These are phyloP conservation scores for Boloria selene DNA, from an alignment of 2,888 invertebrate species.

Conservation along the genomic window DNA sequence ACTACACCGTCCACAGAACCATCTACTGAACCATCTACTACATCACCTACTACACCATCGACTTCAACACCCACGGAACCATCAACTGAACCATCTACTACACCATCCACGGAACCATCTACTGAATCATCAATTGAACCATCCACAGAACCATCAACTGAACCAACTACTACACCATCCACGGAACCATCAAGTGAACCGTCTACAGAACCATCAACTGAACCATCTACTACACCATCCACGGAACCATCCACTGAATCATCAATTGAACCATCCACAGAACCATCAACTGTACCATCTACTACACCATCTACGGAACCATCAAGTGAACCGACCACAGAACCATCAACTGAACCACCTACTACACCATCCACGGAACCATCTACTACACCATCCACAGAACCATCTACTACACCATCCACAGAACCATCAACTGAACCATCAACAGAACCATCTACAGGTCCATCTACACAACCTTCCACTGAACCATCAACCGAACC, in stretches of 20 bases:
- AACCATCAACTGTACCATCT: conserved; percentile 5
- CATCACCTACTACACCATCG: neutral
- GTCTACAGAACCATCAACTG: conserved; percentile 10
- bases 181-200: neutral
- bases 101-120: conserved; percentile 1
- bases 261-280: neutral
- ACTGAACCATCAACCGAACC: neutral
- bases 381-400: neutral
- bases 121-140: conserved; percentile 28
- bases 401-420: neutral
- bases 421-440: neutral
- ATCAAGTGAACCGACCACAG: neutral
- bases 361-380: neutral
- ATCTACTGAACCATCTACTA: neutral
- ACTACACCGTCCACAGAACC: conserved; percentile 6
- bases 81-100: neutral
- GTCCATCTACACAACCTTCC: conserved; percentile 1
- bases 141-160: conserved; percentile 2
- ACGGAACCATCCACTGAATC: neutral
- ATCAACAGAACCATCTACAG: conserved; percentile 8
- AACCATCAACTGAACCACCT: neutral
- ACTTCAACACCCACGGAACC: neutral
- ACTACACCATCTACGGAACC: conserved; percentile 2
- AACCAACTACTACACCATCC: neutral
- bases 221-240: neutral